Percentiles rank a stretch among this genome's conserved stretches.
phyloP scores from a whole-genome alignment of 1,140 invertebrate genomes.

The Liolophura sinensis region DNA sequence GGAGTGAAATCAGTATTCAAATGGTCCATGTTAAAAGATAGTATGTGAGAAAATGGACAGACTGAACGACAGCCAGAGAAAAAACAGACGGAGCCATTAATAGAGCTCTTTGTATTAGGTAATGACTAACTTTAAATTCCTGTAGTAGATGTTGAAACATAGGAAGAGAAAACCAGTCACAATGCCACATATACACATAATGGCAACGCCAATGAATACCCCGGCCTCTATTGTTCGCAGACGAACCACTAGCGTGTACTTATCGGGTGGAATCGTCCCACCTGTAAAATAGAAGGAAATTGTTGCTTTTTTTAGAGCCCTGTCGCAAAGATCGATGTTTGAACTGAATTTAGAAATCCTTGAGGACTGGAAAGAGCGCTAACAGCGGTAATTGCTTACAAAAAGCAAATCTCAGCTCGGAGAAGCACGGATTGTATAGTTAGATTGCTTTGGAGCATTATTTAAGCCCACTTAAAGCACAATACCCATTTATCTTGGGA shows the following conservation, averaged over 20 bases:
- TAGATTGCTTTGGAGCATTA: no score
- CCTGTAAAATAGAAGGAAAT: constrained; percentile 29
- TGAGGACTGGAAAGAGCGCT: no score
- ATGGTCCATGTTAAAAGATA: background rate
- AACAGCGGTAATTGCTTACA: no score
- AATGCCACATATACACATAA: constrained; percentile 76
- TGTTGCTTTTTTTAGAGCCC: no score
- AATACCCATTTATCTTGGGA: no score
- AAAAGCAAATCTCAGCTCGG: no score
- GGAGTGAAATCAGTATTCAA: no score
- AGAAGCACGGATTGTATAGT: no score
- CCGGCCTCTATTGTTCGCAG: constrained; percentile 75
- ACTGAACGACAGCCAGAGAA: background rate
- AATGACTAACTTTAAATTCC: constrained; percentile 76
- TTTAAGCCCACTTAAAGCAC: no score
- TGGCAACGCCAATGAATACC: constrained; percentile 72
- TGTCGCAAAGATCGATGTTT: no score
- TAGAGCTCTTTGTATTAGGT: background rate
- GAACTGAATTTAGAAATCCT: no score
- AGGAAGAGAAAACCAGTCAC: constrained; percentile 76
- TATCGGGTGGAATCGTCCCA: constrained; percentile 76
- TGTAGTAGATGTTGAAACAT: constrained; percentile 84
- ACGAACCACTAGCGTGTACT: constrained; percentile 70
- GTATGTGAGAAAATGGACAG: background rate
- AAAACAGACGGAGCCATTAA: background rate